Evolutionary conservation across 92 coral and sea anemone genomes (phyloP), one percentile per base, ranked within the genome.

Genomic region (Porites lobata): DNA sequence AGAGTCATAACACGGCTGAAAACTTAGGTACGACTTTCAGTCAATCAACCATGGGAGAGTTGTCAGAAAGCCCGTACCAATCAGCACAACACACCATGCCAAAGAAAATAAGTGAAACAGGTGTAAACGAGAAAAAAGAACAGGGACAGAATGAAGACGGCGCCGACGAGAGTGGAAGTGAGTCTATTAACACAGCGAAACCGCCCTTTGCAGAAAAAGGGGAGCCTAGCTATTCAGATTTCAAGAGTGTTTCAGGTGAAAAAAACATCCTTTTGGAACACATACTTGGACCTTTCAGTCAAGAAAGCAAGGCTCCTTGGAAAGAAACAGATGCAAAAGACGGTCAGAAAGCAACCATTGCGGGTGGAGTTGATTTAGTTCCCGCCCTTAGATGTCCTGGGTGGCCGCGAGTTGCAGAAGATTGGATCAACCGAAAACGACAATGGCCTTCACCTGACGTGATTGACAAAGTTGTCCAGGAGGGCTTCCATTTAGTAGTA

Each of bases 391-490:
- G 62, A 64, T 89, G 87, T 24, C 63, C 76, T 3, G 96, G 96
- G 15, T 95, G 98, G 98, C 98, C 98, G 29, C 66, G 19, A 26
- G 83, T 78, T 43, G 93, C 98, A 20, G 12, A 58, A 26, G 87
- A 88, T 50, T 95, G 98, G 98, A 50, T 73, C 19, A 65, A 69
- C 69, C 93, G 98, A 50, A 88, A 53, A 15, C 96, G 98, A n/a
- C 62, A 75, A 75, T 95, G 98, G 98, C 98, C 98, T 52, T 77
- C 86, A 13, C 80, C 78, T 9, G 85, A 86, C 11, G 80, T 83
- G 47, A 72, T 95, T 59, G 22, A 85, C 56, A 90, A 77, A 65
- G 83, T 95, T 50, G 67, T 70, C 19, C 57, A 70, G 4, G 87
- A 80, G 86, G 87, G 24, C 69, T 95, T 91, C 76, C 94, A 95